Evolutionary conservation across 2,113 vertebrate genomes (phyloP), one percentile per base, ranked within the genome.

Genomic region (Brienomyrus brachyistius): DNA sequence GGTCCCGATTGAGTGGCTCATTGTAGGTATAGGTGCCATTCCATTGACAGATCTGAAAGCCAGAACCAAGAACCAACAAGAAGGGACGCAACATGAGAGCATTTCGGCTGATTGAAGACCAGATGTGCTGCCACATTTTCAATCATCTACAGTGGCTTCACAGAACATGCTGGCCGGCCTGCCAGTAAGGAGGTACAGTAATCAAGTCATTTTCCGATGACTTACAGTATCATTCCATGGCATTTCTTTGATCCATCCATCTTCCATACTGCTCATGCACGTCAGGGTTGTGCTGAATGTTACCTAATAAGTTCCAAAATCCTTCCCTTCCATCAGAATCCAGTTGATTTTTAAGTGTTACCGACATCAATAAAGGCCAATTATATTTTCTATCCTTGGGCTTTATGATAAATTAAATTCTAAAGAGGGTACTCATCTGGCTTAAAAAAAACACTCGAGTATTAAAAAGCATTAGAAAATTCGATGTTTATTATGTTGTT

Each of bases 371-470:
- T 80, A 43, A 80, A 80, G 4, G 35, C 35, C 74, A 80, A 80
- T 80, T 80, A 80, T 80, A 19, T 80, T 80, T 43, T 80, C 35
- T 80, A 80, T 80, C 74, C 74, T 80, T 80, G 74, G 74, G 74
- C 74, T 80, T 80, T 35, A 80, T 43, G 74, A 80, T 80, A 17
- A 80, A 80, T 40, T 80, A 5, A 80, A 80, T 80, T 80, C 74
- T 80, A 80, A 43, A 80, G 74, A 80, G 74, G 74, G 35, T 43
- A 80, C 74, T 43, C 35, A 17, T 80, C 35, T 43, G 5, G 74
- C 19, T 35, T 40, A 80, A 40, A 40, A 40, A 77, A 70, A 31
- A 70, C 27, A 70, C 62, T 31, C 62, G 31, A 13, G 35, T 80
- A 80, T 80, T 40, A 80, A 43, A 80, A 80, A 43, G 74, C 35